Base-by-base conservation (phyloP, 2,888 invertebrate genomes). In the Cephus runcator region DNA sequence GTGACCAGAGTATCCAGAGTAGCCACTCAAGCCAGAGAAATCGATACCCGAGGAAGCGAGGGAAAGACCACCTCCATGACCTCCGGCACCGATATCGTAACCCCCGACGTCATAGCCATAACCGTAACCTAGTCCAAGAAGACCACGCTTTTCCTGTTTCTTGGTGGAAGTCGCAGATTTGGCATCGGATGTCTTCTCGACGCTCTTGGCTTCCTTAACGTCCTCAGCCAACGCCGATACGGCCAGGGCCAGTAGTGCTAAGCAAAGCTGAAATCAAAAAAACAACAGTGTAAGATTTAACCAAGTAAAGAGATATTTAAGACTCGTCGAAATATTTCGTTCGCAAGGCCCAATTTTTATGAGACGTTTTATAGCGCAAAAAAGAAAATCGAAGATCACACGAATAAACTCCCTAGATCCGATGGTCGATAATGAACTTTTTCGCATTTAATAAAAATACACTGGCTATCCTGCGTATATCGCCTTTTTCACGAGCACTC, bases 61-160 rank as follows among this genome's bases (percentile, higher is more conserved):
- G 40, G 75, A 56, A 12, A 82, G 79, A 31, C 82, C 76, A 69
- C 81, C 84, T 40, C 80, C 93, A 77, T 92, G 77, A 11, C 93
- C 94, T 74, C 86, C 88, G 90, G 95, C 95, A 75, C 96, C 96
- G 82, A 96, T 92, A 89, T 96, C 96, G 83, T 95, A 94, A 84
- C 96, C 96, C 87, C 95, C 94, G 88, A 94, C 93, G 80, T 96
- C 96, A 90, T 96, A 96, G 77, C 96, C 96, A 91, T 96, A 96
- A 77, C 96, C 96, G 87, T 96, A 96, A 85, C 96, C 96, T 89
- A 96, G 93, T 90, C 95, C 94, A 80, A 96, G 93, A 86, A 96
- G 94, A 84, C 96, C 96, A 85, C 96, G 95, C 92, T 97, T 96
- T 92, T 96, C 96, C 91, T 96, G 94, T 92, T 96, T 96, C 93